phyloP scores from a whole-genome alignment of 2,797 vertebrate species.

The Lithobates pipiens region DNA sequence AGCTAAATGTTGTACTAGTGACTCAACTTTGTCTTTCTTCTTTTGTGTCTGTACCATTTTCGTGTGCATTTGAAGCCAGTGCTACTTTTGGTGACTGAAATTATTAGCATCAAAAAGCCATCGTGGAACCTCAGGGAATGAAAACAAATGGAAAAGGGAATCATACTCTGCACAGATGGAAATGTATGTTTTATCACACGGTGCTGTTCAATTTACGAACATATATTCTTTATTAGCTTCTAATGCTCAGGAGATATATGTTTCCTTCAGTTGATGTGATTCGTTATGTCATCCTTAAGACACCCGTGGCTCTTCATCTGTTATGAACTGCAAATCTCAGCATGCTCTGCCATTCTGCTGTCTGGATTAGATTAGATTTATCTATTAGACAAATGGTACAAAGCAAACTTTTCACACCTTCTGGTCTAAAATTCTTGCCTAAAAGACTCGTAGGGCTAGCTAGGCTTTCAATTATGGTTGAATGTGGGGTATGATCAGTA shows the following conservation, averaged over 20 bases:
- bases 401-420: background rate
- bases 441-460: too few species aligned
- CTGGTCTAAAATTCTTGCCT: too few species aligned
- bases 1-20: conserved; percentile 3
- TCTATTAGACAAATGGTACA: background rate
- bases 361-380: background rate
- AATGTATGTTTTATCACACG: conserved; percentile 33
- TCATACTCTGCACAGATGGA: conserved; percentile 46
- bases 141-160: conserved; percentile 54
- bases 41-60: conserved; percentile 29
- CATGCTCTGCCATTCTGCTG: conserved; percentile 4
- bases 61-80: background rate
- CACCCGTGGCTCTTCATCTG: conserved; percentile 5
- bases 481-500: too few species aligned
- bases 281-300: conserved; percentile 18
- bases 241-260: conserved; percentile 38
- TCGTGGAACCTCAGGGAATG: conserved; percentile 50
- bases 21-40: conserved; percentile 25
- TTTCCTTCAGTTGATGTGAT: conserved; percentile 26
- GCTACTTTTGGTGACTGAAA: conserved; percentile 37
- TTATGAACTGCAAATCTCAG: conserved; percentile 32
- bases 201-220: conserved; percentile 36
- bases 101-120: conserved; percentile 56
- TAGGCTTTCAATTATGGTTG: too few species aligned
- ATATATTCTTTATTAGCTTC: conserved; percentile 38